These are phyloP conservation scores for Tupiocoris notatus DNA, from an alignment of 2,888 invertebrate genomes.

Conservation along the genomic window DNA sequence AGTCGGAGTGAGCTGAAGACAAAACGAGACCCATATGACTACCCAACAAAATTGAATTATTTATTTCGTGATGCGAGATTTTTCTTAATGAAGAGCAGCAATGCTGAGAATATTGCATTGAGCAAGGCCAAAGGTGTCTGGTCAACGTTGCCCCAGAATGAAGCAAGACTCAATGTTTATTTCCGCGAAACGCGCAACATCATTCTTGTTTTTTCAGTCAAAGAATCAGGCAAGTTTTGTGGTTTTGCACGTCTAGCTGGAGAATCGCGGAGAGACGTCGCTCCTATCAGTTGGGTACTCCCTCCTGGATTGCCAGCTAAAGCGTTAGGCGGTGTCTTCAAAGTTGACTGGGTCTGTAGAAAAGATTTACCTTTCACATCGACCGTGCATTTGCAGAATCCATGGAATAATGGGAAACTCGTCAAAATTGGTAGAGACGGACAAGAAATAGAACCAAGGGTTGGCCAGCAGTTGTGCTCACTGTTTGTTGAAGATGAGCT, in stretches of 20 bases:
- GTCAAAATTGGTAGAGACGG: conserved; percentile 99
- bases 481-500: conserved; percentile 89
- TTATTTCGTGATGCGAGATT: conserved; percentile 90
- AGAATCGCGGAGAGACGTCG: conserved; percentile 85
- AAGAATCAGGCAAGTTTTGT: conserved; percentile 93
- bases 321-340: conserved; percentile 92
- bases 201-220: conserved; percentile 92
- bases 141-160: conserved; percentile 97
- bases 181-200: conserved; percentile 91
- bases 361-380: conserved; percentile 90
- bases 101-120: conserved; percentile 91
- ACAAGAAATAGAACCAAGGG: conserved; percentile 94
- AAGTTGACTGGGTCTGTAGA: conserved; percentile 95
- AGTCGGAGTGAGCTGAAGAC: conserved; percentile 53
- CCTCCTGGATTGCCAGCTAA: conserved; percentile 90
- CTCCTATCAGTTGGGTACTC: conserved; percentile 87
- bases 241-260: conserved; percentile 90
- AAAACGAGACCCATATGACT: conserved; percentile 68
- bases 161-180: conserved; percentile 92
- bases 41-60: conserved; percentile 86
- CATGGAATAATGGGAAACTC: conserved; percentile 98
- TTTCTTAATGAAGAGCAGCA: conserved; percentile 97
- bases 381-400: conserved; percentile 90
- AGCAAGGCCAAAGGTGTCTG: conserved; percentile 95
- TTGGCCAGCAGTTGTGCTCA: conserved; percentile 90